Evolutionary conservation across 2,888 invertebrate species (phyloP).

Genomic region (Lithodes maja): DNA sequence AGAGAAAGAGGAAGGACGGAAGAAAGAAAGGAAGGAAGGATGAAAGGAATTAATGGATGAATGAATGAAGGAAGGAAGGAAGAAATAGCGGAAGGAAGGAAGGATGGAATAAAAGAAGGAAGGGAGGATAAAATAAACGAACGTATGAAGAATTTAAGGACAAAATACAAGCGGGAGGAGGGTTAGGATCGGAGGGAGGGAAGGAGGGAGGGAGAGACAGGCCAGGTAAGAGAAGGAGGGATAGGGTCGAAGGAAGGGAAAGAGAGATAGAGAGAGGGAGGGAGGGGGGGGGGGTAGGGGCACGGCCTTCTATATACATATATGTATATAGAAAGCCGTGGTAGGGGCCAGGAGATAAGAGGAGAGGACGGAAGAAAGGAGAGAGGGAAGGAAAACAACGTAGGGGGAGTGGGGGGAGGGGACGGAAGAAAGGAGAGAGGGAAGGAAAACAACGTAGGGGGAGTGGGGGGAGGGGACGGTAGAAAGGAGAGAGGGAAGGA

Average conservation of each 20-base stretch:
- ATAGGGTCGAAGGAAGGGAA: neutral
- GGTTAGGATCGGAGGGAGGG: neutral
- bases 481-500: neutral
- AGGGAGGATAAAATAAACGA: neutral
- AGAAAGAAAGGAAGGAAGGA: neutral
- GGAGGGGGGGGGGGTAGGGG: neutral
- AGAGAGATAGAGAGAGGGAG: neutral
- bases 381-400: too few relatives aligned
- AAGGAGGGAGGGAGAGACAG: neutral
- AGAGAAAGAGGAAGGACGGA: neutral
- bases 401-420: too few relatives aligned
- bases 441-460: too few relatives aligned
- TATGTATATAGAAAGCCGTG: neutral
- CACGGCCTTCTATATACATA: neutral
- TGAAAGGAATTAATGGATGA: too few relatives aligned
- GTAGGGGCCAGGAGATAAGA: neutral
- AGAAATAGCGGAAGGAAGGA: neutral
- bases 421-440: too few relatives aligned
- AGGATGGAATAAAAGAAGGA: neutral
- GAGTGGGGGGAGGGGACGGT: too few relatives aligned
- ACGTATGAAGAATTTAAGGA: neutral
- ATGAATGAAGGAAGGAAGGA: too few relatives aligned
- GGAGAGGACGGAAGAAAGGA: neutral
- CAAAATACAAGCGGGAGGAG: neutral
- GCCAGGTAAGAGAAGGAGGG: too few relatives aligned